Evolutionary conservation across 2,888 invertebrate species (phyloP).

Genomic region (Venustoraphidia nigricollis): DNA sequence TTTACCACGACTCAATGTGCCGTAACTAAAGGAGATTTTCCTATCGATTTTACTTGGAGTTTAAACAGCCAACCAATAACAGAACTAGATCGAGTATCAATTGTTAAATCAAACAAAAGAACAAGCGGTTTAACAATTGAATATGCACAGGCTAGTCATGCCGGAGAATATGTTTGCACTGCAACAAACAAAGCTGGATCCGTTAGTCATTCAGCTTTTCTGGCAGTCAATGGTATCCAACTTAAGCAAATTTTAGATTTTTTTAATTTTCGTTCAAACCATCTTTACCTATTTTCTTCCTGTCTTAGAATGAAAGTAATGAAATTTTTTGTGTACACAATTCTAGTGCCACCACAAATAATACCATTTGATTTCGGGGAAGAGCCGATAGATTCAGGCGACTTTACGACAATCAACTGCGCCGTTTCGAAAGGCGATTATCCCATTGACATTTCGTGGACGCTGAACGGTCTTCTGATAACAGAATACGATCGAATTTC

Average conservation of each 20-base stretch:
- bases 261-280: no score
- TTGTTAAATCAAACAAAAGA: conserved; percentile 14
- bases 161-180: conserved; percentile 39
- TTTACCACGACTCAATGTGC: conserved; percentile 35
- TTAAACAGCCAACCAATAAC: conserved; percentile 48
- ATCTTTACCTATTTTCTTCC: not conserved
- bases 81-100: conserved; percentile 13
- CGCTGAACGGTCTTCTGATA: conserved; percentile 46
- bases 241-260: not conserved
- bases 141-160: conserved; percentile 35
- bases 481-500: conserved; percentile 29
- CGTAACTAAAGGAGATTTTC: conserved; percentile 51
- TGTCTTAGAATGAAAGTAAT: no score
- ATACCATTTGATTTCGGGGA: conserved; percentile 52
- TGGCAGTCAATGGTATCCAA: conserved; percentile 51
- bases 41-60: conserved; percentile 57
- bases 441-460: conserved; percentile 56
- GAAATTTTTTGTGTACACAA: no score
- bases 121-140: conserved; percentile 38
- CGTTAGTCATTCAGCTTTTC: conserved; percentile 19
- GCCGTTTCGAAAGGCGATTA: conserved; percentile 54
- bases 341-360: conserved; percentile 42
- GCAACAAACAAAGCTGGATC: conserved; percentile 26
- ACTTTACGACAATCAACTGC: conserved; percentile 46
- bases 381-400: conserved; percentile 45